Evolutionary conservation across 2,888 invertebrate species (phyloP).

Genomic region (Caenorhabditis drosophilae): DNA sequence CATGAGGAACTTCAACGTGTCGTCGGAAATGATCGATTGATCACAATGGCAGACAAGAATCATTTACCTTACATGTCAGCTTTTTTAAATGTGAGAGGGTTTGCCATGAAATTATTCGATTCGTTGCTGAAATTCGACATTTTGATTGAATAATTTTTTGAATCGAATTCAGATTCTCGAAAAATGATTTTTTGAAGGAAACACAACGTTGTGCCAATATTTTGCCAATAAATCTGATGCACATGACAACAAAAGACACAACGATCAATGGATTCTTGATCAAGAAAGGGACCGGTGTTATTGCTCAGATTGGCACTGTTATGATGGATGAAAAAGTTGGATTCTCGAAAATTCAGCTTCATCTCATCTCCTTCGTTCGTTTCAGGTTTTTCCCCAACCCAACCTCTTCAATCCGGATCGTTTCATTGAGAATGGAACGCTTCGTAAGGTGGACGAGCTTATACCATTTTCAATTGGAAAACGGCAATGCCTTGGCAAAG

Average conservation of each 20-base stretch:
- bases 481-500: slow-evolving; percentile 41
- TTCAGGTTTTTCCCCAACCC: slow-evolving; percentile 29
- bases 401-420: slow-evolving; percentile 31
- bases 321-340: slow-evolving; percentile 31
- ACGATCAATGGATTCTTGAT: slow-evolving; percentile 10
- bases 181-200: slow-evolving; percentile 16
- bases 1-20: slow-evolving; percentile 48
- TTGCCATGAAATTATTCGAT: not conserved
- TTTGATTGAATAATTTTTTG: not conserved
- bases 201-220: slow-evolving; percentile 32
- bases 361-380: no score
- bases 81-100: slow-evolving; percentile 43
- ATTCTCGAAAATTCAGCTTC: no score
- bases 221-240: slow-evolving; percentile 27
- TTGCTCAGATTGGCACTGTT: slow-evolving; percentile 34
- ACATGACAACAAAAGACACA: slow-evolving; percentile 22
- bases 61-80: slow-evolving; percentile 44
- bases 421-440: slow-evolving; percentile 50
- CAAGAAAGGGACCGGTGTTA: slow-evolving; percentile 23
- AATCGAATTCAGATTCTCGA: no score
- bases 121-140: not conserved
- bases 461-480: slow-evolving; percentile 45
- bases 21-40: slow-evolving; percentile 37
- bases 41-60: slow-evolving; percentile 47
- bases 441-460: slow-evolving; percentile 38